Base-by-base conservation (phyloP, 1,140 invertebrate species). In the Drosophila pruinosa region DNA sequence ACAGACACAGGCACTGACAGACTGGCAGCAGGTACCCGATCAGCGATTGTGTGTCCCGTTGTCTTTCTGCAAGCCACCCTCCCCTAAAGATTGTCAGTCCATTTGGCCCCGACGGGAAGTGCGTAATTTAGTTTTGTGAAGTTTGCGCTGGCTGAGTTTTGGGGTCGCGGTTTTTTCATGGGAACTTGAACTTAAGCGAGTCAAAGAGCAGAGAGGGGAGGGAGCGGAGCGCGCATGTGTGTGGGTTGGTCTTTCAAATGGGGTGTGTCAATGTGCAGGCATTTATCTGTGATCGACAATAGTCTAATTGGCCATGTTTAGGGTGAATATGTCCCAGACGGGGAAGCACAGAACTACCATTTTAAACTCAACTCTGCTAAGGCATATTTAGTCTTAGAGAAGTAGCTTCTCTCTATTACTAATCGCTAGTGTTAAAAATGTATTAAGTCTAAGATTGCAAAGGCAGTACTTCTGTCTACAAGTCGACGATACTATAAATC, bases 121-220 rank as follows among this genome's bases (percentile, higher is more conserved):
- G 82, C 82, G 82, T 89, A 88, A 88, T 89, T 88, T 88, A 88
- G 76, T 82, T 83, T 88, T 86, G 62, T 75, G 63, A 72, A 75
- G 73, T 72, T 75, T 70, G 47, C 53, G 59, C 58, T 70, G 24
- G 17, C 14, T 76, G 67, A 53, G 73, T 82, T 82, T 83, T 83
- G 81, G 77, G 81, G 77, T 85, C 77, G 81, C 64, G 19, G 10
- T 50, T 70, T 61, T 59, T 76, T 62, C 81, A 85, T 85, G 81
- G 82, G 81, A 85, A 85, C 74, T 68, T 86, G 39, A 73, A 85
- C 69, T 77, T 62, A 28, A 47, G 17, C 22, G 50, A 36, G 39
- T 19, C 10, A n/a, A n/a, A n/a, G n/a, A n/a, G 26, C 36, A 43
- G 45, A 47, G n/a, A 21, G 54, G 43, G 73, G 43, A 52, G 45